phyloP scores from a whole-genome alignment of 2,888 invertebrate genomes.

The Cantharis rustica region DNA sequence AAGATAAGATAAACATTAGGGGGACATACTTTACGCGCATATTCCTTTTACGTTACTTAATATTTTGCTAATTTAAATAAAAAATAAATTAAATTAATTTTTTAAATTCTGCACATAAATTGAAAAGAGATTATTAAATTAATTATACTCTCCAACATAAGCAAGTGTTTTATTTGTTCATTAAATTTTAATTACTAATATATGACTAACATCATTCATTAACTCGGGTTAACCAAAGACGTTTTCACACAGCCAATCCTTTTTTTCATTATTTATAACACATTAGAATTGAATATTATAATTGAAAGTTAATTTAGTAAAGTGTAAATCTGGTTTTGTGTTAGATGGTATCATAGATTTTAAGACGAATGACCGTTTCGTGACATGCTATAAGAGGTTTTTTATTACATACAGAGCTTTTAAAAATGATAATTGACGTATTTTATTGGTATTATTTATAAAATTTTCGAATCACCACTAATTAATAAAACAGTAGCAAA shows the following conservation, averaged over 20 bases:
- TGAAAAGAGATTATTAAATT: not conserved
- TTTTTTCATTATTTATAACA: slow-evolving; percentile 9
- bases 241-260: slow-evolving; percentile 15
- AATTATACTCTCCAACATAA: slow-evolving; percentile 21
- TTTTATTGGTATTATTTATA: slow-evolving; percentile 14
- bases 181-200: slow-evolving; percentile 41
- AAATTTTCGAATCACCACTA: slow-evolving; percentile 20
- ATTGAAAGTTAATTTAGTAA: slow-evolving; percentile 8
- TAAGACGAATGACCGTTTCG: slow-evolving; percentile 42
- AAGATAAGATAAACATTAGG: not conserved
- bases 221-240: slow-evolving; percentile 11
- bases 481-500: slow-evolving; percentile 28
- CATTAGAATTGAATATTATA: not conserved
- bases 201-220: slow-evolving; percentile 32
- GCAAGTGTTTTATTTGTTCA: slow-evolving; percentile 40
- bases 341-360: slow-evolving; percentile 39
- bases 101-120: not conserved
- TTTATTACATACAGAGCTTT: slow-evolving; percentile 19
- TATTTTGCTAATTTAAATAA: not conserved
- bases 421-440: slow-evolving; percentile 10
- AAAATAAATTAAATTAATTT: not conserved
- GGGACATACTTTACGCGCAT: not conserved
- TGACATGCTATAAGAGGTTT: slow-evolving; percentile 34
- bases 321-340: slow-evolving; percentile 38
- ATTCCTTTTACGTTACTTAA: not conserved